Conservation (phyloP, 2,113 vertebrate species). For the Okapia johnstoni region DNA sequence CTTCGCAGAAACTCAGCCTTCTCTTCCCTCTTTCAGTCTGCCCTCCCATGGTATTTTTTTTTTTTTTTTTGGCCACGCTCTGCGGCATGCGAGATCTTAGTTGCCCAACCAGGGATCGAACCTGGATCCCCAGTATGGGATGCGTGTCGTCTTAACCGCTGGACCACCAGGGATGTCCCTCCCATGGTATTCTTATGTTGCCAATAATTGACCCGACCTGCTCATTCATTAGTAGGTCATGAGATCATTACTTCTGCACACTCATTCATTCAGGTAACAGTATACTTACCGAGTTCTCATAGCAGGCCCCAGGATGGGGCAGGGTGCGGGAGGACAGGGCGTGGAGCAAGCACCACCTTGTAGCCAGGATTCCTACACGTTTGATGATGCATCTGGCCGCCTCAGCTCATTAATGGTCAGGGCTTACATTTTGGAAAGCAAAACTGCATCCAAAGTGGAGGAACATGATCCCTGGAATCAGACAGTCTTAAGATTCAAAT, state of each 20-base stretch:
- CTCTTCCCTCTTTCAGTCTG: neutral
- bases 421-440: neutral
- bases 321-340: accelerated
- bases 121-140: neutral
- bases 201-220: neutral
- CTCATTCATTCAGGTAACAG: neutral
- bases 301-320: neutral
- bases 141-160: neutral
- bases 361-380: neutral
- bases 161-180: neutral
- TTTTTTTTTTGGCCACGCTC: neutral
- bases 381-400: neutral
- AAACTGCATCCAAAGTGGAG: neutral
- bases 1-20: neutral
- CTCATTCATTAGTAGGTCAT: neutral
- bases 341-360: neutral
- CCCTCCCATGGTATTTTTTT: neutral
- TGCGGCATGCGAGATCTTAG: neutral
- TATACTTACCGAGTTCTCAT: no score
- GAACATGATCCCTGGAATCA: neutral
- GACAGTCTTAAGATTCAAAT: neutral
- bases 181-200: neutral
- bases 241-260: neutral
- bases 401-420: neutral
- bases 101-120: neutral